A percentile compares a stretch with the other conserved stretches of the same genome.
Evolutionary conservation across 2,113 vertebrate species (phyloP).

Genomic region (Heterotilapia buettikoferi): DNA sequence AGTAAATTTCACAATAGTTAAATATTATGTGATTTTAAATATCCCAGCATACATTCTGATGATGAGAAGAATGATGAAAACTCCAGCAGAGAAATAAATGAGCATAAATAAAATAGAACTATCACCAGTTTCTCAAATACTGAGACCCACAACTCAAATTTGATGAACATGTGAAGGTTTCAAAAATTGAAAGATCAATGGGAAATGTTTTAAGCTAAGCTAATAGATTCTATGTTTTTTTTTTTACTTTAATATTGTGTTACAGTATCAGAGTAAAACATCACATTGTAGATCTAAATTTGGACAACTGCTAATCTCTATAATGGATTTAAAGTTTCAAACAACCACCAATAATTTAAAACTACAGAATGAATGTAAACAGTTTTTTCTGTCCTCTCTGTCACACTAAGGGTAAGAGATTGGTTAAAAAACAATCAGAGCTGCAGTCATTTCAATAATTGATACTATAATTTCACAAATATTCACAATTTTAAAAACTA

Average conservation of each 20-base stretch:
- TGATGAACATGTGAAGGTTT: neutral
- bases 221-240: neutral
- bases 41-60: neutral
- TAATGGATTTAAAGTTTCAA: neutral
- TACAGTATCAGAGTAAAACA: neutral
- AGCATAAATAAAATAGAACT: neutral
- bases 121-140: neutral
- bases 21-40: neutral
- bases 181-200: neutral
- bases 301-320: neutral
- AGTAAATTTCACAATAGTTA: neutral
- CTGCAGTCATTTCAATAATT: neutral
- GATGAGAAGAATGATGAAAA: neutral
- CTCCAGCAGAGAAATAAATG: neutral
- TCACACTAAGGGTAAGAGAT: neutral
- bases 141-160: neutral
- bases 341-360: neutral
- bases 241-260: neutral
- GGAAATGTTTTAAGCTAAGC: neutral
- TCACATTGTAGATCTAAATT: neutral
- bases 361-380: too few species aligned
- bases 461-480: neutral
- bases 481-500: neutral
- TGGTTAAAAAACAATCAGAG: neutral
- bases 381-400: neutral